Base-by-base conservation (phyloP, 2,113 vertebrate species). In the Thomomys bottae region DNA sequence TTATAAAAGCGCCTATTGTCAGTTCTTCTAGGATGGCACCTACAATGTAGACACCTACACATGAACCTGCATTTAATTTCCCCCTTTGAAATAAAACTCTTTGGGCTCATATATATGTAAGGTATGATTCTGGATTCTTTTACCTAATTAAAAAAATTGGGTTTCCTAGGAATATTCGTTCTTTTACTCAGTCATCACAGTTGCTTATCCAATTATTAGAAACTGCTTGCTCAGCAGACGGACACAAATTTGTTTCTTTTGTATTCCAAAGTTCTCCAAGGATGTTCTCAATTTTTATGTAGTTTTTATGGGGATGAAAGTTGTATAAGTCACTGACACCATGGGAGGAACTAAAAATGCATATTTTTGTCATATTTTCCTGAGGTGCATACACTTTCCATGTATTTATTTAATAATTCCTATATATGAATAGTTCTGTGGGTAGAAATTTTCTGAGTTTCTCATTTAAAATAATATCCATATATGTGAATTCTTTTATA, bases 51-150 rank as follows among this genome's bases (percentile, higher is more conserved):
- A 42, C 15, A 54, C 0, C 0, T 18, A 49, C 38, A 36, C 20
- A 5, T 23, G 40, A 18, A 36, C 61, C 38, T 79, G 12, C 49
- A 38, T 79, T 88, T 81, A 66, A 45, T 87, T 91, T 87, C 83
- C 26, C 84, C 28, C 88, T 84, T 64, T 86, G 34, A 87, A 85
- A 84, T 87, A 34, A 73, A 94, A 49, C 71, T 76, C 30, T 81
- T 32, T 11, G n/a, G 45, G 24, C 6, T 87, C 78, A 28, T 12
- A 17, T 45, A 34, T 36, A 77, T 45, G 59, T 87, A 70, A 73
- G 38, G 4, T 64, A 68, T 84, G 57, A 73, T 89, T 80, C 61
- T 68, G 59, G 59, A 89, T 78, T 85, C 59, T 85, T 59, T 85
- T 34, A 78, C 10, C 59, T 71, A 67, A 75, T 68, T 72, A 34